These are phyloP conservation scores for Ceratitis capitata DNA, from an alignment of 1,140 invertebrate genomes.

Conservation along the genomic window DNA sequence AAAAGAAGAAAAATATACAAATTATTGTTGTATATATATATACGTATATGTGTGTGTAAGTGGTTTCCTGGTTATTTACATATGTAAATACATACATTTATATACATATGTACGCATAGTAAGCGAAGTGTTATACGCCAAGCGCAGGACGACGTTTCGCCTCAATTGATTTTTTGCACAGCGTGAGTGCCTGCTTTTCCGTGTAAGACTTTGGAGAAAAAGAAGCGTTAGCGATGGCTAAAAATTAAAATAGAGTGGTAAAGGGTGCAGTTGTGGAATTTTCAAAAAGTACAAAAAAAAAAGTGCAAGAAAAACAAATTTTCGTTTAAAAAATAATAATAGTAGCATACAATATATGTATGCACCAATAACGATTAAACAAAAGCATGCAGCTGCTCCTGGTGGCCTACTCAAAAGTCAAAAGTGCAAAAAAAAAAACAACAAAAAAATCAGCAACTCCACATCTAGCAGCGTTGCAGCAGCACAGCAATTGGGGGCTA, in stretches of 20 bases:
- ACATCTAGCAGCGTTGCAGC: background rate
- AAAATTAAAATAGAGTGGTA: background rate
- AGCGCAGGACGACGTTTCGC: background rate
- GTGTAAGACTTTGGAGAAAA: background rate
- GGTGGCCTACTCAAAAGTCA: background rate
- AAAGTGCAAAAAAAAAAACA: background rate
- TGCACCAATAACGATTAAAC: background rate
- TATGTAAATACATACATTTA: background rate
- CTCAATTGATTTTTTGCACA: slow-evolving; percentile 29
- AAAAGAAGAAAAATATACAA: too few species aligned
- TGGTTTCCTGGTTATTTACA: too few species aligned
- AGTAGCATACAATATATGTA: background rate
- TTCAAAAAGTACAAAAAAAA: background rate
- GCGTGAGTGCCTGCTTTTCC: background rate
- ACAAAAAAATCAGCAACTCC: background rate
- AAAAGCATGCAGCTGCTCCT: background rate
- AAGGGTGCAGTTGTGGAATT: background rate
- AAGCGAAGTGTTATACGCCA: background rate
- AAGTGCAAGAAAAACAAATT: background rate
- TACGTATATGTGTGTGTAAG: background rate
- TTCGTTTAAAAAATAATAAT: too few species aligned
- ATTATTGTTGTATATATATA: background rate
- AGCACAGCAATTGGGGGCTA: background rate
- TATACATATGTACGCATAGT: background rate
- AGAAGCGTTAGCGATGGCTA: background rate